Evolutionary conservation across 2,113 vertebrate species (phyloP), one percentile per base, ranked within the genome.

Genomic region (Nannobrachium achirus): DNA sequence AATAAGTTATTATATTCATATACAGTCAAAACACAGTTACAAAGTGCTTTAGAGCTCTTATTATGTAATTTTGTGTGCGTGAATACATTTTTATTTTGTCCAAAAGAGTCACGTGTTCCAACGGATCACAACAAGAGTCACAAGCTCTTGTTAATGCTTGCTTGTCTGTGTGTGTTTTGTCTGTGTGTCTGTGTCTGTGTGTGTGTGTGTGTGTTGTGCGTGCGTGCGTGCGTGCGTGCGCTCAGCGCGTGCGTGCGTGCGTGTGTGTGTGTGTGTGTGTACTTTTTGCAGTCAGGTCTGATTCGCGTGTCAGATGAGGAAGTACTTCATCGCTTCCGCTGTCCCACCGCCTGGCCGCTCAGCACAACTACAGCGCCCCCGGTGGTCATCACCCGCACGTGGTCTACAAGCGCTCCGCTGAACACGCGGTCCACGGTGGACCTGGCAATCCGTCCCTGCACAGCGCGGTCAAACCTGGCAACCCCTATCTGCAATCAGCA

Each of bases 251-350:
- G 25, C 2, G 25, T 33, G 25, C 2, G 25, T 33, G 25, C 2
- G 25, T 33, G 25, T 57, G 1, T 53, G 48, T 69, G 46, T n/a
- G 58, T 63, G 39, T 56, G 8, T 90, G 74, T 93, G 64, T 80
- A 44, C 82, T 84, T 86, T 91, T 86, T 91, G 38, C 75, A 99
- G 97, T 96, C 96, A 84, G 97, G 97, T 78, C 91, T 99, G 82
- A 96, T 99, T 84, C 92, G 95, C 75, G 93, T 94, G 53, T 94
- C 49, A 19, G 88, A 91, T 76, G 94, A 92, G 6, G 98, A n/a
- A 98, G 81, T 97, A 95, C 89, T 92, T 98, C 82, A 97, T 99
- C 65, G 93, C 94, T 1, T n/a, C 96, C 98, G 0, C 88, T 99
- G 74, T 96, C 98, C 48, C 92, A 92, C 80, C 94, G 92, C 77